phyloP scores from a whole-genome alignment of 2,113 vertebrate species.

The Hemiprocne comata region DNA sequence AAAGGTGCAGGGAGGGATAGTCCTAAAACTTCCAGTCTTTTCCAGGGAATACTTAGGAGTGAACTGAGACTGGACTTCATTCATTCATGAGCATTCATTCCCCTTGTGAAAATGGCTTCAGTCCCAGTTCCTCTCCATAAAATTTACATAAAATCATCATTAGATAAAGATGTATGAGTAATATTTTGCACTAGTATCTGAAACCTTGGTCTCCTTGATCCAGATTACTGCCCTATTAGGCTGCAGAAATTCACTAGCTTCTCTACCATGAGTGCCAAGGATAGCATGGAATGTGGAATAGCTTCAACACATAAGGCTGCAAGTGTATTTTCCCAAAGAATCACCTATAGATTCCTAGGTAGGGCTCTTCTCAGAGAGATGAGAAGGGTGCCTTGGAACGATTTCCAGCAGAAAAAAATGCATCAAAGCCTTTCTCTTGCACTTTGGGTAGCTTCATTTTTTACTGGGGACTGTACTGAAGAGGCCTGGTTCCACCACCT shows the following conservation, averaged over 20 bases:
- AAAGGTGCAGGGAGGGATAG: not conserved
- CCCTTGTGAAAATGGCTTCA: not conserved
- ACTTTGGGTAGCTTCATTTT: not conserved
- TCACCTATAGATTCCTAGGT: not conserved
- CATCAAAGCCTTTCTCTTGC: not conserved
- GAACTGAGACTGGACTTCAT: not conserved
- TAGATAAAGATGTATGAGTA: not conserved
- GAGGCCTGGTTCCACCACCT: not conserved
- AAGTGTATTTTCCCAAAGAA: not conserved
- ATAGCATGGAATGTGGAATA: not conserved
- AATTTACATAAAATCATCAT: not conserved
- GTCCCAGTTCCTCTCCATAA: not conserved
- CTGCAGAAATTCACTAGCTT: not conserved
- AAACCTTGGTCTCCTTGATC: not conserved
- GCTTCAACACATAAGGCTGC: not conserved
- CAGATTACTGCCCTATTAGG: not conserved
- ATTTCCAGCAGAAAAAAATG: not conserved
- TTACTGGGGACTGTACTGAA: not conserved
- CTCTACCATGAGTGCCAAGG: not conserved
- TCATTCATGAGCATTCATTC: not conserved
- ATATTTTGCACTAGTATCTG: not conserved
- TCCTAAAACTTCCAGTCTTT: not conserved
- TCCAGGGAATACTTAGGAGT: not conserved
- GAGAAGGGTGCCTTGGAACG: not conserved
- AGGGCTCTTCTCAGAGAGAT: not conserved